These are phyloP conservation scores for Pelosia muscerda DNA, from an alignment of 2,888 invertebrate genomes.

Conservation along the genomic window DNA sequence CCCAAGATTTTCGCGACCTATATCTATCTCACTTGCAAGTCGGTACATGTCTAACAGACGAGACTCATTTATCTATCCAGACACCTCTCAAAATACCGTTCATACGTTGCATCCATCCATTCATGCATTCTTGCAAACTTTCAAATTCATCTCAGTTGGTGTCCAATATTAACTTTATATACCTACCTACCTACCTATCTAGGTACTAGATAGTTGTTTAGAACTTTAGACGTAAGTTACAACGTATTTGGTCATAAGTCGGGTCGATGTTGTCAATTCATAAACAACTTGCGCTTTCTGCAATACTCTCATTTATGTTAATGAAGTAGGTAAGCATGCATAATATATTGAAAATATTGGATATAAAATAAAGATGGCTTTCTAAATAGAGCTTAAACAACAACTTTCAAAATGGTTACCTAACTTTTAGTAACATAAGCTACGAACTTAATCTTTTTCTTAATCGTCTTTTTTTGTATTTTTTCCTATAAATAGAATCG, in stretches of 20 bases:
- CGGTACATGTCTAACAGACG: not conserved
- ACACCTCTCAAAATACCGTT: not conserved
- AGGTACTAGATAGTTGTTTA: not conserved
- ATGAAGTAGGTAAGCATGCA: slow-evolving; percentile 53
- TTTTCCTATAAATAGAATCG: too few relatives aligned
- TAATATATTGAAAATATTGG: slow-evolving; percentile 39
- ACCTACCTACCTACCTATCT: too few relatives aligned
- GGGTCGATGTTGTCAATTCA: slow-evolving; percentile 69
- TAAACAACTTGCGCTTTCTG: slow-evolving; percentile 53
- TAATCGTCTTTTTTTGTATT: too few relatives aligned
- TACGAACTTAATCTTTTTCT: too few relatives aligned
- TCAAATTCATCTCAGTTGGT: not conserved
- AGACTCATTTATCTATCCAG: not conserved
- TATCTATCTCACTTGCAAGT: not conserved
- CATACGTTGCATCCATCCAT: not conserved
- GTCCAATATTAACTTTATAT: not conserved
- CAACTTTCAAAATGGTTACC: slow-evolving; percentile 50
- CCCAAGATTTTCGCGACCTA: not conserved
- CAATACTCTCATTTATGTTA: slow-evolving; percentile 39
- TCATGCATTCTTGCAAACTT: not conserved
- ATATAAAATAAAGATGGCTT: slow-evolving; percentile 34
- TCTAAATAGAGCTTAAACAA: slow-evolving; percentile 42
- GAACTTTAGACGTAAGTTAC: not conserved
- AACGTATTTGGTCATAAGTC: not conserved
- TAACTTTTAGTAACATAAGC: slow-evolving; percentile 36